phyloP scores from a whole-genome alignment of 1,140 invertebrate species.

The Capitella teleta region DNA sequence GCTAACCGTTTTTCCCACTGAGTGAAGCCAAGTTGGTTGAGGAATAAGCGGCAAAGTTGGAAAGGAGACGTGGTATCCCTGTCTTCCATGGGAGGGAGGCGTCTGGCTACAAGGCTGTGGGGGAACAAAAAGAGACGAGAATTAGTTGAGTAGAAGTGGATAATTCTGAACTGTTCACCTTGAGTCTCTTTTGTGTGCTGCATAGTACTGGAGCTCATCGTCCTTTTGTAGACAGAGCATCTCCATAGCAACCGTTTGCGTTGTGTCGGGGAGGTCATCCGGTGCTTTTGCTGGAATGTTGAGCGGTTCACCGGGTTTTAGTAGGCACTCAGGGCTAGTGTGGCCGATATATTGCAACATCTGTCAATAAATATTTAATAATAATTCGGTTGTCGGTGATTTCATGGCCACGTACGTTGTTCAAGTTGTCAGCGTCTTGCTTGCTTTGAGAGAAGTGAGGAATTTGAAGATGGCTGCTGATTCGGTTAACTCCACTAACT shows the following conservation, averaged over 20 bases:
- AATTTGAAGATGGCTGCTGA: too few relatives aligned
- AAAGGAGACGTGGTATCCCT: constrained; percentile 45
- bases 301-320: constrained; percentile 29
- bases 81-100: constrained; percentile 32
- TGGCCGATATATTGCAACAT: constrained; percentile 79
- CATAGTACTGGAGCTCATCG: background rate
- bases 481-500: too few relatives aligned
- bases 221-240: constrained; percentile 23
- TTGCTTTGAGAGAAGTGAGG: too few relatives aligned
- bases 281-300: constrained; percentile 34
- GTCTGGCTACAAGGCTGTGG: constrained; percentile 39
- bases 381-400: too few relatives aligned
- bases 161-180: background rate
- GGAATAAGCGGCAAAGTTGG: constrained; percentile 66
- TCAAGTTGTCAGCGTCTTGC: too few relatives aligned
- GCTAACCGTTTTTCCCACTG: constrained; percentile 69
- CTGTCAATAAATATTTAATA: constrained; percentile 50
- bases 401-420: too few relatives aligned
- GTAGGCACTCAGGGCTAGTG: constrained; percentile 78
- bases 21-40: constrained; percentile 79
- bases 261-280: constrained; percentile 28
- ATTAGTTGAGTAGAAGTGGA: background rate
- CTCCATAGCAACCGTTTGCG: constrained; percentile 30
- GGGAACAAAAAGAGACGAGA: background rate
- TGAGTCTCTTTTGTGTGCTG: background rate